Percentiles rank a stretch among this genome's conserved stretches.
Evolutionary conservation across 2,888 invertebrate genomes (phyloP).

Genomic region (Lucinisca nassula): DNA sequence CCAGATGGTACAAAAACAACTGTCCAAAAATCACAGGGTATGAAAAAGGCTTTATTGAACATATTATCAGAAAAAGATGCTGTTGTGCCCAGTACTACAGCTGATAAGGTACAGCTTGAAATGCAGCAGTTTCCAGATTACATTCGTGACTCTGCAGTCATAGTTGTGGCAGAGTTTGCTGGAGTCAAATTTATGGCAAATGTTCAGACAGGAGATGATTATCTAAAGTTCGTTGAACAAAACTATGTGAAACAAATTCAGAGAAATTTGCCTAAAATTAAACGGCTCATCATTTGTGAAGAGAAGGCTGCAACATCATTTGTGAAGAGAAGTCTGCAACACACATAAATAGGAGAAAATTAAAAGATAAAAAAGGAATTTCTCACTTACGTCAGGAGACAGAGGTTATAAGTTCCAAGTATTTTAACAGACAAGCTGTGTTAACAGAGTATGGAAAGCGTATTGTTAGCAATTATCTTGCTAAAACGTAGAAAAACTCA

Average conservation of each 20-base stretch:
- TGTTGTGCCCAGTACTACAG: background rate
- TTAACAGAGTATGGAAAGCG: conserved; percentile 32
- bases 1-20: conserved; percentile 8
- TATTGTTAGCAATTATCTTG: conserved; percentile 42
- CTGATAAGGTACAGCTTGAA: background rate
- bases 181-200: conserved; percentile 47
- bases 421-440: conserved; percentile 23
- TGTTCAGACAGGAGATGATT: conserved; percentile 39
- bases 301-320: too few relatives aligned
- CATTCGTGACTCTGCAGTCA: background rate
- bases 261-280: conserved; percentile 9
- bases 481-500: conserved; percentile 23
- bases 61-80: background rate
- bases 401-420: conserved; percentile 19
- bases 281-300: conserved; percentile 43
- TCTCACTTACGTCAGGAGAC: conserved; percentile 28
- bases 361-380: background rate
- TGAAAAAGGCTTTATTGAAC: conserved; percentile 5
- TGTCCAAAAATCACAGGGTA: background rate
- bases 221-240: conserved; percentile 26
- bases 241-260: background rate
- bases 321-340: conserved; percentile 39
- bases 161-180: conserved; percentile 41
- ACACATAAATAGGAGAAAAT: conserved; percentile 18
- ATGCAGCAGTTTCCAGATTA: background rate